phyloP scores from a whole-genome alignment of 2,797 vertebrate species.

The Pseudochirops corinnae region DNA sequence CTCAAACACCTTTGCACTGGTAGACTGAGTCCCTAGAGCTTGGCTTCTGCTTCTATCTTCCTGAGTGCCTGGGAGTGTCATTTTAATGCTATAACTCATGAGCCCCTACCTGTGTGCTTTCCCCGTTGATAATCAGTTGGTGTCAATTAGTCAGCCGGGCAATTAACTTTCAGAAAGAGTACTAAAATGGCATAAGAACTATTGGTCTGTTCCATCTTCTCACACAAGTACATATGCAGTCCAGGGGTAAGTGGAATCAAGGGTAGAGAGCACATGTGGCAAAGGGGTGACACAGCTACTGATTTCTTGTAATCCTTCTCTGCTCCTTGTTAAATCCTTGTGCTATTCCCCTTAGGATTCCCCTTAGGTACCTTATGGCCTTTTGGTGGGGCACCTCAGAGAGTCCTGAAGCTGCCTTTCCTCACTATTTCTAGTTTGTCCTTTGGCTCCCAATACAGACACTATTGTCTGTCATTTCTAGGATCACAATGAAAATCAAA shows the following conservation, averaged over 20 bases:
- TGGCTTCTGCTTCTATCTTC: background rate
- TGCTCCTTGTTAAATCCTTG: background rate
- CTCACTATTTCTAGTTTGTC: background rate
- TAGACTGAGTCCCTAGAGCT: background rate
- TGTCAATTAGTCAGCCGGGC: background rate
- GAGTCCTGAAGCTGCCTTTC: background rate
- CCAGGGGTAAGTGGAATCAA: background rate
- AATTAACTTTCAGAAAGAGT: background rate
- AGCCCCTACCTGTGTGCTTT: background rate
- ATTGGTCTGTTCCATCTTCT: background rate
- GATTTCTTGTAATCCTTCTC: background rate
- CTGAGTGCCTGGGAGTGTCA: background rate
- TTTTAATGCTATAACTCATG: background rate
- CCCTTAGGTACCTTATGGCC: background rate
- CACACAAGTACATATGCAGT: background rate
- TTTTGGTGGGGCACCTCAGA: background rate
- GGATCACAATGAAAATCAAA: background rate
- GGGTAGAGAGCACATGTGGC: background rate
- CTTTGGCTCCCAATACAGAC: background rate
- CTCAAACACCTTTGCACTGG: background rate
- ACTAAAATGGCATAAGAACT: background rate
- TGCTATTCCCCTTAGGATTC: background rate
- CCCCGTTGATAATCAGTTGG: background rate
- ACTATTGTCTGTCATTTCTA: background rate
- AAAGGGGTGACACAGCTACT: background rate